Base-by-base conservation (phyloP, 2,797 vertebrate genomes). In the Fistularia commersonii region DNA sequence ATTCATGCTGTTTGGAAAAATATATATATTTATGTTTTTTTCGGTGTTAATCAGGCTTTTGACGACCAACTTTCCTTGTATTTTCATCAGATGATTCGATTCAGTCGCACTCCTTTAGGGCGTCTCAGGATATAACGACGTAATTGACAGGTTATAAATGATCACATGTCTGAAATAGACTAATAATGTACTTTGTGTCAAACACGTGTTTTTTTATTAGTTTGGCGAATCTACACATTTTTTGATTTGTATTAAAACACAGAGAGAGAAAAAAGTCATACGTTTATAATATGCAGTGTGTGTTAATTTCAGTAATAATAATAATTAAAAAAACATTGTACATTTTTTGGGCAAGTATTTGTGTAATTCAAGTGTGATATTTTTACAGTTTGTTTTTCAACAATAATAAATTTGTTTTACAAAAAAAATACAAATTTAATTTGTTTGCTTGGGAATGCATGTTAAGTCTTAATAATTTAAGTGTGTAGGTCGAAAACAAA, bases 321-420 rank as follows among this genome's bases (percentile, higher is more conserved):
- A 23, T 23, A 23, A 23, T 23, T 23, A 23, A 79, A 46, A 77
- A 81, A 93, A 87, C 90, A 90, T 92, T 96, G 92, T 95, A 94
- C 90, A 93, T 90, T 93, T 90, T 88, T 91, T 89, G 90, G 89
- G 83, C 88, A 91, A 93, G 81, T 92, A 90, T 10, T 90, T 95
- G 93, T 97, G 93, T 93, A 91, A 86, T 91, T 92, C 88, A 91
- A 93, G 91, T 96, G 93, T 95, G 93, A 91, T 91, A 88, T 93
- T 96, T 96, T 95, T 95, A 93, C 90, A 44, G 87, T 93, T 85
- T 90, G 78, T 88, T 90, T 95, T 61, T 88, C 60, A 71, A 82
- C 83, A 74, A 77, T 92, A 91, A 97, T 96, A 93, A 95, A 96
- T 95, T 92, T 90, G 87, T 92, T 93, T 94, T 93, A 76, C 70